phyloP scores from a whole-genome alignment of 2,888 invertebrate genomes.

The Drosophila cognata region DNA sequence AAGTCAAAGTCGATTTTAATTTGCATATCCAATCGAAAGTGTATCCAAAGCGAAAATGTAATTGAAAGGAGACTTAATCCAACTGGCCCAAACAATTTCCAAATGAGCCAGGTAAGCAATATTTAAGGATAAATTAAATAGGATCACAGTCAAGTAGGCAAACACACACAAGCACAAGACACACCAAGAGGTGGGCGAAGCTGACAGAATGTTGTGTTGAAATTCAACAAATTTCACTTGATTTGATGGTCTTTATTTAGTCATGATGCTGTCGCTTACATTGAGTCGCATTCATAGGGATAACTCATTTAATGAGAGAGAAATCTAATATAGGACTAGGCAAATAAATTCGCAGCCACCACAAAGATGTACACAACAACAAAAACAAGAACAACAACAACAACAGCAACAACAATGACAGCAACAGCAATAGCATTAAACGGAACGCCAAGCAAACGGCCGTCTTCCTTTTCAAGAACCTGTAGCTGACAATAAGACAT shows the following conservation, averaged over 20 bases:
- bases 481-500: conserved; percentile 56
- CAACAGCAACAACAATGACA: conserved; percentile 1
- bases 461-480: conserved; percentile 20
- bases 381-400: conserved; percentile 1
- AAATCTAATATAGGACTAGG: conserved; percentile 63
- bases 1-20: conserved; percentile 31
- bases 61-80: conserved; percentile 54
- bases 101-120: conserved; percentile 64
- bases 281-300: conserved; percentile 56
- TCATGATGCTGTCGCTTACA: conserved; percentile 12
- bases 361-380: conserved; percentile 26
- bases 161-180: neutral
- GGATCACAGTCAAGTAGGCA: conserved; percentile 18
- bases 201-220: conserved; percentile 28
- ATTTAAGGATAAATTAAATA: conserved; percentile 70
- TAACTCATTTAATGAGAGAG: conserved; percentile 71
- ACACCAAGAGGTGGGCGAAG: neutral
- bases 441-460: neutral
- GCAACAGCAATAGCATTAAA: conserved; percentile 12
- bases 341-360: conserved; percentile 43
- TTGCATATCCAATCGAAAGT: conserved; percentile 23
- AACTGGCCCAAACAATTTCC: conserved; percentile 26
- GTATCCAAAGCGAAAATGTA: conserved; percentile 31
- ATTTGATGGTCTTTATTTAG: conserved; percentile 63
- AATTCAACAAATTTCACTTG: conserved; percentile 63